Evolutionary conservation across 2,113 vertebrate genomes (phyloP).

Genomic region (Mohoua ochrocephala): DNA sequence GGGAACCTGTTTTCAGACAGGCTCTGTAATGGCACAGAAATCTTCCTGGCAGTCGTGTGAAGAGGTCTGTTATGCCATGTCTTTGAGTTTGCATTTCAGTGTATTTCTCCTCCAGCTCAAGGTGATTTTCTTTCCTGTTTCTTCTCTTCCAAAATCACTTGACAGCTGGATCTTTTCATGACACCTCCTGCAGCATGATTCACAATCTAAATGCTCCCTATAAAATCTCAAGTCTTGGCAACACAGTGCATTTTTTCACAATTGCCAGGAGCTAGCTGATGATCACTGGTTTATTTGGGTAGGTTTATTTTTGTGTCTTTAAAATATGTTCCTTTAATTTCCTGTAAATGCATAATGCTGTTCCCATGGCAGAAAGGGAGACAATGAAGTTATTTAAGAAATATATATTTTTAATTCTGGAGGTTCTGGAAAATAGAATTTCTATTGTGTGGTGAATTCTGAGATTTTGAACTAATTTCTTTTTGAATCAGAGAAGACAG

Average conservation of each 20-base stretch:
- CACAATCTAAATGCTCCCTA: conserved; percentile 6
- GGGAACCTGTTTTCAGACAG: not conserved
- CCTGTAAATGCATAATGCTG: not conserved
- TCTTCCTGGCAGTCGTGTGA: not conserved
- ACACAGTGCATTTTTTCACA: not conserved
- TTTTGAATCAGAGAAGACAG: not conserved
- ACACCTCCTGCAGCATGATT: not conserved
- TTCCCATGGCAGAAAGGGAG: not conserved
- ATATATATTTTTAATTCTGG: not conserved
- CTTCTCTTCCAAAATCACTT: not conserved
- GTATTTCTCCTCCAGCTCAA: not conserved
- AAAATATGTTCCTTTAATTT: conserved; percentile 7
- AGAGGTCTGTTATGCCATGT: not conserved
- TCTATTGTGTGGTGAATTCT: not conserved
- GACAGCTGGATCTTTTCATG: conserved; percentile 38
- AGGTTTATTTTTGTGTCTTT: conserved; percentile 22
- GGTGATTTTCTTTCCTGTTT: not conserved
- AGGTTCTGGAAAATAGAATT: not conserved
- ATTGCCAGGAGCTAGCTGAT: conserved; percentile 5
- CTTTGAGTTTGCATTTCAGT: not conserved
- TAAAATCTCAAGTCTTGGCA: conserved; percentile 29
- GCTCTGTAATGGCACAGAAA: not conserved
- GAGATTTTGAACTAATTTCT: not conserved
- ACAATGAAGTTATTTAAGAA: not conserved
- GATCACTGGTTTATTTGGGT: conserved; percentile 21